These are phyloP conservation scores for Lucilia sericata DNA, from an alignment of 1,140 invertebrate genomes.

Conservation along the genomic window DNA sequence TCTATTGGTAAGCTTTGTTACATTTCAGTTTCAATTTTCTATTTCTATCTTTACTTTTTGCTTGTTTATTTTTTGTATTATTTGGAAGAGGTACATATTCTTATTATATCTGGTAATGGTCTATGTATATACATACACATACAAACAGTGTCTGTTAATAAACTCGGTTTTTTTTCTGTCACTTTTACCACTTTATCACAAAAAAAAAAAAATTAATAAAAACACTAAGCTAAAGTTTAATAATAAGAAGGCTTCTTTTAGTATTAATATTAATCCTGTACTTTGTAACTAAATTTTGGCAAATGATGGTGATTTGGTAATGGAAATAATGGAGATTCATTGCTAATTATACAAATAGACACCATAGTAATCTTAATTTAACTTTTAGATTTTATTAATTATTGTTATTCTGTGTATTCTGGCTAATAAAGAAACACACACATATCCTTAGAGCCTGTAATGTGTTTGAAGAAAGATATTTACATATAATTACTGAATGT, in stretches of 20 bases:
- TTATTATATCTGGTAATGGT: background rate
- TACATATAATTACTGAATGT: too few relatives aligned
- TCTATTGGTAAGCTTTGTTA: conserved; percentile 68
- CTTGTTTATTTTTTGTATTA: conserved; percentile 16
- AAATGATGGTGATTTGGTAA: too few relatives aligned
- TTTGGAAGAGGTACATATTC: background rate
- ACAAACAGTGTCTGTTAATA: background rate
- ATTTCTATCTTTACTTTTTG: background rate
- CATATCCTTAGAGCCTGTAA: background rate
- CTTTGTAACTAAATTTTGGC: too few relatives aligned
- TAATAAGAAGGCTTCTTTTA: background rate
- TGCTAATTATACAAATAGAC: background rate
- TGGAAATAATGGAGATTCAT: background rate
- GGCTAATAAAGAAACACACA: conserved; percentile 12
- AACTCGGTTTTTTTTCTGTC: background rate
- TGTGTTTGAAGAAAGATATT: background rate
- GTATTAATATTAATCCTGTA: background rate
- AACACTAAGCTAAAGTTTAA: background rate
- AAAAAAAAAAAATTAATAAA: background rate
- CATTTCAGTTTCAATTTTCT: background rate
- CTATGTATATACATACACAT: background rate
- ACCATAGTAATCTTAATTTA: background rate
- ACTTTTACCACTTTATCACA: background rate
- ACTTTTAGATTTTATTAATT: background rate
- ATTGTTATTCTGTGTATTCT: background rate